Evolutionary conservation across 2,797 vertebrate species (phyloP), one percentile per base, ranked within the genome.

Genomic region (Gadopsis marmoratus): DNA sequence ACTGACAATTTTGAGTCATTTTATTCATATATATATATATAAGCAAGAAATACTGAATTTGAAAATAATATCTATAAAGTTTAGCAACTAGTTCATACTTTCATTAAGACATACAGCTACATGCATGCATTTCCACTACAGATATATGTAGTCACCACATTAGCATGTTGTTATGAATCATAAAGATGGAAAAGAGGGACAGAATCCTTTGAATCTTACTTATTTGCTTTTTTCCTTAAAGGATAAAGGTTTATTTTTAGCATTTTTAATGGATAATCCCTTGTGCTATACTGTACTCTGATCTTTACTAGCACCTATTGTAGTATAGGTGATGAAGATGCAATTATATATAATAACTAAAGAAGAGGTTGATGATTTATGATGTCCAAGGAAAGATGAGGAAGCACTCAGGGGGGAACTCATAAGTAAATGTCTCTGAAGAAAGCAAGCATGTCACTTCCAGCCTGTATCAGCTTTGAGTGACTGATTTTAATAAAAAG

Each of bases 221-320:
- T 45, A 61, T 64, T 65, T 37, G 31, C 54, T 58, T 37, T 62
- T 21, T 71, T 71, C 70, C 74, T n/a, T 4, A 70, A 61, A 78
- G 62, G 78, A 66, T 48, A 75, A 80, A 71, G 45, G 71, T 76
- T 75, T 83, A 33, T 82, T 82, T 85, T 75, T 66, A 48, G 61
- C 75, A 76, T 12, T 74, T 81, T 80, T 81, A 81, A 88, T 88
- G 66, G 87, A 54, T 75, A 81, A 71, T 78, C 90, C 79, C 87
- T 19, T 8, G 76, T 76, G 77, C 23, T 54, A 7, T n/a, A 63
- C 37, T 70, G 50, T 55, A 61, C 64, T 55, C 73, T 87, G 79
- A 90, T 88, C 84, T 84, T 70, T 29, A 58, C 47, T 10, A 69
- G 66, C 56, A 56, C 47, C 43, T 66, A 23, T 69, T 63, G 17